Conservation (phyloP, 2,888 invertebrate genomes). For the Eristalis pertinax region DNA sequence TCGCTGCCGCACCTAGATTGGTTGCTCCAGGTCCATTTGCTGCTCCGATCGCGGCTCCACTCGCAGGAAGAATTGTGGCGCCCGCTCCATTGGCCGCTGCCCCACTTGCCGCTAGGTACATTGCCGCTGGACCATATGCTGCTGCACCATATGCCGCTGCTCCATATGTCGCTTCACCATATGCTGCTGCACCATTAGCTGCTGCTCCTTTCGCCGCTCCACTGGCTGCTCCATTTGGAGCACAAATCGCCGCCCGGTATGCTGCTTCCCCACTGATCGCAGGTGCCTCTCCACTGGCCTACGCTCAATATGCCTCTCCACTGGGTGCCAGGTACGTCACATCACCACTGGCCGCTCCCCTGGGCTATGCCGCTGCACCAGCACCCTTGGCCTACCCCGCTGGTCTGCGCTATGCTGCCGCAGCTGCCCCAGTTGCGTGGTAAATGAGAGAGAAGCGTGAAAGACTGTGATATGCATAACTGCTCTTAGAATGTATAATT, state of each 20-base stretch:
- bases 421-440: slow-evolving; percentile 45
- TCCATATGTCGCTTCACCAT: slow-evolving; percentile 73
- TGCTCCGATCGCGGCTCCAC: slow-evolving; percentile 75
- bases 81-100: slow-evolving; percentile 84
- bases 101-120: slow-evolving; percentile 83
- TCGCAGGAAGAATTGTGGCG: slow-evolving; percentile 77
- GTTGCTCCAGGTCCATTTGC: slow-evolving; percentile 77
- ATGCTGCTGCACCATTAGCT: slow-evolving; percentile 57
- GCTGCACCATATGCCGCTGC: slow-evolving; percentile 48
- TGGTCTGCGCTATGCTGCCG: slow-evolving; percentile 59
- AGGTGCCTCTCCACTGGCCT: slow-evolving; percentile 20
- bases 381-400: slow-evolving; percentile 56
- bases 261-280: slow-evolving; percentile 41
- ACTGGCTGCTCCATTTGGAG: slow-evolving; percentile 66
- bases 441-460: neutral
- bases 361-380: slow-evolving; percentile 44
- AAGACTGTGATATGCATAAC: slow-evolving; percentile 52
- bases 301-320: slow-evolving; percentile 36
- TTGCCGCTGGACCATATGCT: slow-evolving; percentile 80
- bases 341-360: slow-evolving; percentile 34
- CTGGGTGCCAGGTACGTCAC: slow-evolving; percentile 73
- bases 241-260: slow-evolving; percentile 10
- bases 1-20: slow-evolving; percentile 83
- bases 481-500: slow-evolving; percentile 10
- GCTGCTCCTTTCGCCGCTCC: slow-evolving; percentile 32